Evolutionary conservation across 2,113 vertebrate genomes (phyloP), one percentile per base, ranked within the genome.

Genomic region (Perccottus glenii): DNA sequence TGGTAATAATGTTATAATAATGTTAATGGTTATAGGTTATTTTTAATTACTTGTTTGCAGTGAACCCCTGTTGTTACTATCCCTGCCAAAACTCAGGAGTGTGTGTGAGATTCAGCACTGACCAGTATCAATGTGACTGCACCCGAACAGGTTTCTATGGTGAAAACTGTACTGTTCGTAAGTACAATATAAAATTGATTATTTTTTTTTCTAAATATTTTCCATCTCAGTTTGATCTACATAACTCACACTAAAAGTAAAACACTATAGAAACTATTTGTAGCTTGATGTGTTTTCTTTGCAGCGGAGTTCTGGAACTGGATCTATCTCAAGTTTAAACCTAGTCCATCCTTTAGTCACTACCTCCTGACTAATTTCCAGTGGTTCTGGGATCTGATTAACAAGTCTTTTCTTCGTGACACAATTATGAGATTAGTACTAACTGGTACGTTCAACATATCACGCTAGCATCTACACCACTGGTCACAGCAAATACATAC

Each of bases 51-150:
- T 80, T 33, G 0, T 75, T 79, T 85, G 0, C 92, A 99, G 97
- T 93, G 84, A 95, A 99, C 56, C 97, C 95, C 7, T 99, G 97
- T n/a, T 99, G 97, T 82, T 92, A 88, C 82, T 98, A 92, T 70
- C 97, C 97, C 0, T 99, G 97, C 73, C 93, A 98, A 86, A 90
- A 98, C 91, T 87, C 90, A 68, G 96, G 96, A 0, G 72, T 97
- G 67, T 99, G 97, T 11, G 78, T 96, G 71, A 93, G 92, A 56
- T 91, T 94, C 0, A 93, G 92, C 33, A 44, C 77, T 16, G 82
- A 86, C 4, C 9, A 52, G 6, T 99, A 96, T 36, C 88, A 94
- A 58, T 99, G 97, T 1, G 97, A 99, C 89, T 99, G 97, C 84
- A 96, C 95, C 0, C 88, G 92, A 52, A 98, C 96, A 0, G 96